Evolutionary conservation across 64 coral and sea anemone genomes (phyloP).

Genomic region (Montipora efflorescens): DNA sequence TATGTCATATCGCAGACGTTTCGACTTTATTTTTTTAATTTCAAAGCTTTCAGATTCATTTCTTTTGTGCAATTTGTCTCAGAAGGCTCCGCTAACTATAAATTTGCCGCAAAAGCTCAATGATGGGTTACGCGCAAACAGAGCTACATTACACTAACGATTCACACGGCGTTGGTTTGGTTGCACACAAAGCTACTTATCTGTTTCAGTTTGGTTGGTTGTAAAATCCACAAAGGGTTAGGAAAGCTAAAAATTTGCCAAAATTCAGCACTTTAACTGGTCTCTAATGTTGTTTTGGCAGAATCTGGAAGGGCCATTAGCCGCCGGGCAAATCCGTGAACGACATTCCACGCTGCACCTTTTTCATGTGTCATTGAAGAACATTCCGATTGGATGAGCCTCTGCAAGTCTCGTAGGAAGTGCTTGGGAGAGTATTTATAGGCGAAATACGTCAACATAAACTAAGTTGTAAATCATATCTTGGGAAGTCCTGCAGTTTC

Average conservation of each 20-base stretch:
- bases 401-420: neutral
- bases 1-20: neutral
- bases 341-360: neutral
- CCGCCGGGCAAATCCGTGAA: neutral
- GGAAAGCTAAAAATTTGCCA: neutral
- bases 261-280: neutral
- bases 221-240: neutral
- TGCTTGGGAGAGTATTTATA: neutral
- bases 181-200: neutral
- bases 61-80: neutral
- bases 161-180: neutral
- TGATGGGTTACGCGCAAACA: neutral
- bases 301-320: slow-evolving; percentile 28
- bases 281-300: neutral
- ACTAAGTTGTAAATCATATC: neutral
- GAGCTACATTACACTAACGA: neutral
- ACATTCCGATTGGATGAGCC: neutral
- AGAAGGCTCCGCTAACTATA: neutral
- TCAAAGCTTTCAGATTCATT: neutral
- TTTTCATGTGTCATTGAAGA: neutral
- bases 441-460: neutral
- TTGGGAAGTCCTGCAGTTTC: neutral
- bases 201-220: neutral
- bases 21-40: neutral
- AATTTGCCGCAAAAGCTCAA: neutral